These are phyloP conservation scores for Pyrocephalus nanus DNA, from an alignment of 2,797 vertebrate species.

Conservation along the genomic window DNA sequence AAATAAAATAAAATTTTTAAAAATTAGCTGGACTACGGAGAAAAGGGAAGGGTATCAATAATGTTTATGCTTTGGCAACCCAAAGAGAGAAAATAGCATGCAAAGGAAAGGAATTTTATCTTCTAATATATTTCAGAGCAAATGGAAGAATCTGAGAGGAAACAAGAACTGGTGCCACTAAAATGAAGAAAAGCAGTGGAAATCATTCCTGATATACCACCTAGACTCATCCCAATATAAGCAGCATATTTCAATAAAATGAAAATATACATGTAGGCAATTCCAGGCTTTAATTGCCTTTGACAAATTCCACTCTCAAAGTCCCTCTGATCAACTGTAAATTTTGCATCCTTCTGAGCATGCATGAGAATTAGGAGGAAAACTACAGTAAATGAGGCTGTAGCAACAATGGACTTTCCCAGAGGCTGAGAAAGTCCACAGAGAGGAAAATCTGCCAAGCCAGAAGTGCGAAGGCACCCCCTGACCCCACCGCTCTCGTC, in stretches of 20 bases:
- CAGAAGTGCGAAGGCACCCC: not conserved
- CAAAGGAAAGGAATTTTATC: not conserved
- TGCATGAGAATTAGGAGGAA: constrained; percentile 7
- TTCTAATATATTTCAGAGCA: not conserved
- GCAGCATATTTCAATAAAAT: not conserved
- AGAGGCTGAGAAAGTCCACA: not conserved
- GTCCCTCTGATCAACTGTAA: not conserved
- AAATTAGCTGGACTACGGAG: not conserved
- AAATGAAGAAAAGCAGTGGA: not conserved
- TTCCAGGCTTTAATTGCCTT: not conserved
- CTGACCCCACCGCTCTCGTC: not conserved
- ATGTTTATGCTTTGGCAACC: not conserved
- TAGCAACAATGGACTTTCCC: constrained; percentile 55
- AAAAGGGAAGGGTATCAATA: not conserved
- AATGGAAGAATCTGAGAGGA: not conserved
- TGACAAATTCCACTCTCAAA: not conserved
- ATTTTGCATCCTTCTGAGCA: not conserved
- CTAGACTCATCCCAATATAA: not conserved
- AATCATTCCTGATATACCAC: not conserved
- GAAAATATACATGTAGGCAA: not conserved
- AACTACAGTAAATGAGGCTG: constrained; percentile 7
- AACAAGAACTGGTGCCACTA: not conserved
- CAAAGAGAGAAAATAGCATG: not conserved
- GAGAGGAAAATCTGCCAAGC: constrained; percentile 12
- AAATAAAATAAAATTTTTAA: not conserved